Percentiles rank a stretch among this genome's conserved stretches.
Conservation (phyloP, 2,797 vertebrate species). For the Mastacembelus armatus region DNA sequence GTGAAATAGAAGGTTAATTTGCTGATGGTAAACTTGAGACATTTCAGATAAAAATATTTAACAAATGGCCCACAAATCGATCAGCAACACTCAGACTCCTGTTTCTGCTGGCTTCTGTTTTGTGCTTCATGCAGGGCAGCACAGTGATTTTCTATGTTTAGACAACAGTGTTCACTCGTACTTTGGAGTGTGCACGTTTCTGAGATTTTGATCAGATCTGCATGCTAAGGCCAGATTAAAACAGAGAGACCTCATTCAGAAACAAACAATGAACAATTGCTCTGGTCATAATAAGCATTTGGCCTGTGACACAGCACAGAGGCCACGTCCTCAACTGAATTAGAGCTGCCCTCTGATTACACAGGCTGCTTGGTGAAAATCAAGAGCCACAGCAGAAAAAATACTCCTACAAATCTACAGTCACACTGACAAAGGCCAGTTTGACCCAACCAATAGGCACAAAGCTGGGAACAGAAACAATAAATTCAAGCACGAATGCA, state of each 20-base stretch:
- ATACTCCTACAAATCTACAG: conserved; percentile 37
- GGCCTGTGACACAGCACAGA: conserved; percentile 70
- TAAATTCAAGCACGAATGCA: conserved; percentile 31
- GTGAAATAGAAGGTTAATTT: neutral
- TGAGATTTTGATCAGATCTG: conserved; percentile 81
- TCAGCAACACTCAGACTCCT: conserved; percentile 1
- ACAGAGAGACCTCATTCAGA: conserved; percentile 80
- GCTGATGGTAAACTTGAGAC: neutral
- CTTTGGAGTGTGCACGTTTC: conserved; percentile 65
- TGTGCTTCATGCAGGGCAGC: conserved; percentile 30
- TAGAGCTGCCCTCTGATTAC: conserved; percentile 47
- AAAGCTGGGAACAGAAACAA: conserved; percentile 32
- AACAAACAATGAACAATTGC: conserved; percentile 84
- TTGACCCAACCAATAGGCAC: conserved; percentile 14
- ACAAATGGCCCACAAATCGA: neutral
- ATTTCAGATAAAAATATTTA: neutral
- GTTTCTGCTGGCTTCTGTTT: conserved; percentile 51
- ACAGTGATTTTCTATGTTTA: conserved; percentile 42
- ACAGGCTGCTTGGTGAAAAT: conserved; percentile 38
- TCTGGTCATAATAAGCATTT: conserved; percentile 79
- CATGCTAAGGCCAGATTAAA: conserved; percentile 80
- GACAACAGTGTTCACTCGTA: conserved; percentile 43
- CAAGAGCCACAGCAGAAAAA: conserved; percentile 18
- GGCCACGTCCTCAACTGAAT: conserved; percentile 57
- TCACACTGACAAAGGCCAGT: conserved; percentile 25